Base-by-base conservation (phyloP, 2,888 invertebrate genomes). In the Nebria brevicollis region DNA sequence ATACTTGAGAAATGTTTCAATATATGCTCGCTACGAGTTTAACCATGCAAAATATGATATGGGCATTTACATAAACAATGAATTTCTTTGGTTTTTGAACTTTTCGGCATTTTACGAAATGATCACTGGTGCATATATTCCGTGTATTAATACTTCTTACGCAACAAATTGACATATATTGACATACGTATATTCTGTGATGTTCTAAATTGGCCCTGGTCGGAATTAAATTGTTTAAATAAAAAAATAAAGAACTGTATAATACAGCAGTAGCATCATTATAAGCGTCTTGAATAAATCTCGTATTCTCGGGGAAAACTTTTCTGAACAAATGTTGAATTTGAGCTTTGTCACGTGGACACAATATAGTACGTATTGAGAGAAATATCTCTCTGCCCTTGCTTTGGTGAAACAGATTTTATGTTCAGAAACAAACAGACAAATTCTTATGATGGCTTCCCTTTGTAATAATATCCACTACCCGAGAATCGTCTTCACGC, bases 361-460 rank as follows among this genome's bases (percentile, higher is more conserved):
- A 84, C 77, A 8, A 84, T 83, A 54, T 85, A 85, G 82, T 84
- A 83, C 5, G 84, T 82, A 77, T 85, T 84, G 34, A 84, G 76
- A 7, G 83, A 84, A 15, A 83, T 83, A 72, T 84, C 84, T 41
- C 84, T 75, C 66, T 83, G 83, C 3, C 84, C 83, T 81, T 84
- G 8, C 84, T 84, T 73, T 84, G 83, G 81, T 83, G 83, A 77
- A 84, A 85, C 20, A 85, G 64, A 54, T 54, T 54, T 54, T 54
- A 8, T 54, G 54, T 54, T 54, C 1, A 13, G 54, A 8, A 54
- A 13, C 68, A 72, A 3, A 77, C 54, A 11, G 54, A 54, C 13
- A 54, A 13, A 54, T 54, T 11, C 13, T 54, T 54, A 3, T 3
- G 4, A 54, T 54, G 54, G 54, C 1, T 54, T 13, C 54, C 7